These are phyloP conservation scores for Ciconia stormi DNA, from an alignment of 2,113 vertebrate species.

Conservation along the genomic window DNA sequence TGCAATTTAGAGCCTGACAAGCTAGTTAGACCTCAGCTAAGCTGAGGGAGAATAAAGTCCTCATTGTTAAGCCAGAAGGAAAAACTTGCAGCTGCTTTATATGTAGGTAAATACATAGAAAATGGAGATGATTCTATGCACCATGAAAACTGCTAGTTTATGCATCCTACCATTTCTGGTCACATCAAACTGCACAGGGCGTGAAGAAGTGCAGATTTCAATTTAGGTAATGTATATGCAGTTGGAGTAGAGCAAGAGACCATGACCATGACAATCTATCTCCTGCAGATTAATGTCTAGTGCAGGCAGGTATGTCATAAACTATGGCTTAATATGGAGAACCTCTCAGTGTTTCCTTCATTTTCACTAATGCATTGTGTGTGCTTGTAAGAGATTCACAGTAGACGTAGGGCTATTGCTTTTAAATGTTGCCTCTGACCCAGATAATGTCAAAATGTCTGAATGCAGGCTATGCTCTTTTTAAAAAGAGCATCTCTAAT, in stretches of 20 bases:
- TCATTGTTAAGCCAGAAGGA: conserved; percentile 70
- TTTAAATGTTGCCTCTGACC: conserved; percentile 79
- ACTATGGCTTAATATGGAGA: conserved; percentile 65
- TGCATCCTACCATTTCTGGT: conserved; percentile 51
- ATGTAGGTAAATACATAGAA: conserved; percentile 64
- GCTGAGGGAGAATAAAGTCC: conserved; percentile 52
- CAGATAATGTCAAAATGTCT: conserved; percentile 80
- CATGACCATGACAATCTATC: conserved; percentile 72
- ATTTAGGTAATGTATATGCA: conserved; percentile 74
- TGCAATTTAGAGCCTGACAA: conserved; percentile 47
- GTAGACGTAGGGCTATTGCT: conserved; percentile 66
- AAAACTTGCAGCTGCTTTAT: conserved; percentile 63
- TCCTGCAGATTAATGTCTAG: conserved; percentile 75
- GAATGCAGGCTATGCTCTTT: conserved; percentile 67
- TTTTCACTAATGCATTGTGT: conserved; percentile 68
- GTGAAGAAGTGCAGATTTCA: conserved; percentile 73
- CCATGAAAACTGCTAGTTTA: conserved; percentile 51
- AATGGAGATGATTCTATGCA: conserved; percentile 52
- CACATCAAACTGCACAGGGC: conserved; percentile 55
- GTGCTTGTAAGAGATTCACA: conserved; percentile 55
- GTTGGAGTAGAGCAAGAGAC: conserved; percentile 64
- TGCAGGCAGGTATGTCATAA: conserved; percentile 76
- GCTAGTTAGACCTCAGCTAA: conserved; percentile 43
- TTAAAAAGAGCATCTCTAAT: conserved; percentile 79
- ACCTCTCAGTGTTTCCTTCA: conserved; percentile 9